Evolutionary conservation across 1,140 invertebrate genomes (phyloP).

Genomic region (Drosophila melanica): DNA sequence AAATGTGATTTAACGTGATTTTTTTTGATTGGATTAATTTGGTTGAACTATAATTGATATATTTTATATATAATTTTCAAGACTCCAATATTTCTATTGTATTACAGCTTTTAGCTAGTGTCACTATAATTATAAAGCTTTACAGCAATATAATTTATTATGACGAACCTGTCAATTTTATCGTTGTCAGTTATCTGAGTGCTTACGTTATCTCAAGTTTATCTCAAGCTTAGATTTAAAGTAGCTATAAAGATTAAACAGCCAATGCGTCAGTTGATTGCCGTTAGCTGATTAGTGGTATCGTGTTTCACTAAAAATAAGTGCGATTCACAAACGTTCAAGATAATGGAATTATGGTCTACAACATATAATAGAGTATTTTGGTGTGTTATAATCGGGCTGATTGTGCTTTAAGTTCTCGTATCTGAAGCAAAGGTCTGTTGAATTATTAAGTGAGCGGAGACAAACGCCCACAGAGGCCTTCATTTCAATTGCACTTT

Average conservation of each 20-base stretch:
- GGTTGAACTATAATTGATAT: no score
- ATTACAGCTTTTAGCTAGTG: neutral
- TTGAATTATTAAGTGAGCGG: conserved; percentile 29
- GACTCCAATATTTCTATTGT: no score
- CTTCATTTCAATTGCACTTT: conserved; percentile 36
- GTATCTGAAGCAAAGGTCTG: conserved; percentile 9
- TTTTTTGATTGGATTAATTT: neutral
- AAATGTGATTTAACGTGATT: no score
- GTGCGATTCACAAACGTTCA: neutral
- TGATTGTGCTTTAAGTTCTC: conserved; percentile 4
- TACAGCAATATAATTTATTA: neutral
- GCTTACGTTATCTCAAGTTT: neutral
- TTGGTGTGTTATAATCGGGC: conserved; percentile 8
- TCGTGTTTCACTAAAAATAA: conserved; percentile 21
- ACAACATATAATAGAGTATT: neutral
- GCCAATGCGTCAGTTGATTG: conserved; percentile 19
- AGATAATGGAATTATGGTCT: conserved; percentile 7
- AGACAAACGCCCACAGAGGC: conserved; percentile 11
- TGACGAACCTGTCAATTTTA: conserved; percentile 10
- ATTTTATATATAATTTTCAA: no score
- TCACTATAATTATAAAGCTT: neutral
- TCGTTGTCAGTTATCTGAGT: neutral
- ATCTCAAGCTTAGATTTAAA: neutral
- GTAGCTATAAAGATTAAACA: conserved; percentile 12
- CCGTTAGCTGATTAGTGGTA: conserved; percentile 13